Evolutionary conservation across 2,113 vertebrate species (phyloP), one percentile per base, ranked within the genome.

Genomic region (Cranoglanis bouderius): DNA sequence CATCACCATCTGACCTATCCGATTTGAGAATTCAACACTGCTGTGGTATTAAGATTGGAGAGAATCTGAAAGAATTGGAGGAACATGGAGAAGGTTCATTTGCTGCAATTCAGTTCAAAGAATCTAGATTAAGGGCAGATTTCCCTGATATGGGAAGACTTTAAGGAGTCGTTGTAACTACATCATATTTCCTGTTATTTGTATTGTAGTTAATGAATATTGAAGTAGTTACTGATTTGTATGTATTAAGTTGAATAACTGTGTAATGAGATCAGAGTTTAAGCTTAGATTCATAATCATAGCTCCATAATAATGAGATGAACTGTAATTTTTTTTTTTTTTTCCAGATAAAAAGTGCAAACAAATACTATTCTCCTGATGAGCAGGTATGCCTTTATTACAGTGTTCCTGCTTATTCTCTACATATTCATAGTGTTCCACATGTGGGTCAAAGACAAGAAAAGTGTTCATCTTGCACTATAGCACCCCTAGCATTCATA

Each of bases 311-410:
- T 10, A 74, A 32, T 77, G n/a, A 77, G 8, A 51, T 43, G 18
- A 21, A 65, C 29, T 74, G 1, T 78, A 46, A 29, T 77, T 12
- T 46, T 77, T 77, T 19, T 8, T 16, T 67, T 16, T 3, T 63
- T 88, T 93, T 82, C 1, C 90, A 99, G 98, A 96, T 98, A 91
- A 97, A 98, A 93, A 95, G 96, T 91, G 91, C 95, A 88, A 98
- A 98, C 93, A 97, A 96, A 93, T 96, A 95, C 94, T 96, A 94
- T 89, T 96, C 97, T 89, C 93, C 97, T 29, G 96, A 96, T 88
- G 96, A 98, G 35, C 97, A 98, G 97, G 98, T 99, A 95, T 85
- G 94, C 75, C 29, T 72, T 61, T 81, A 81, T 70, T 59, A 29
- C 75, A 35, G 0, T 61, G 8, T 19, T 40, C 84, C 19, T 46